Percentiles rank a stretch among this genome's conserved stretches.
phyloP scores from a whole-genome alignment of 2,797 vertebrate species.

The Urocyon cinereoargenteus region DNA sequence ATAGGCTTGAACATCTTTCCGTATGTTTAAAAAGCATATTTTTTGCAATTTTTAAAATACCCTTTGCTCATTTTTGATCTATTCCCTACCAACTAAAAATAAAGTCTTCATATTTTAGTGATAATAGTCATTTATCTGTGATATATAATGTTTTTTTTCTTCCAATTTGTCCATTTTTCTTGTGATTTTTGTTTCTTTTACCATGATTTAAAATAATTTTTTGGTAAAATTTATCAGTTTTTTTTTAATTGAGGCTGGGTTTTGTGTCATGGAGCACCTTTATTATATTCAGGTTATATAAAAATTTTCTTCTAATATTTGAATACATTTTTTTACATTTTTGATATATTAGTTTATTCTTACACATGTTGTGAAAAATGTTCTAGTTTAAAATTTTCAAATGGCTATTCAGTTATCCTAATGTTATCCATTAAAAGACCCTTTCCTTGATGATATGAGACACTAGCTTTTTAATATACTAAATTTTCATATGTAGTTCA shows the following conservation, averaged over 20 bases:
- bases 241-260: neutral
- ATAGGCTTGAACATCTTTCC: neutral
- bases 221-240: neutral
- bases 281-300: neutral
- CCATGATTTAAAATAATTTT: neutral
- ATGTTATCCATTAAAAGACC: neutral
- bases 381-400: neutral
- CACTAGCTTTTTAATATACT: neutral
- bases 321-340: neutral
- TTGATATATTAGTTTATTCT: neutral
- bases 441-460: neutral
- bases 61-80: neutral
- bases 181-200: neutral
- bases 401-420: neutral
- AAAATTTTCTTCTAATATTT: slow-evolving; percentile 1
- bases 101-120: neutral
- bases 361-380: neutral
- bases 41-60: neutral
- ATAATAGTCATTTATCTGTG: neutral
- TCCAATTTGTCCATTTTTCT: neutral
- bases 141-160: neutral
- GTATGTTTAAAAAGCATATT: neutral
- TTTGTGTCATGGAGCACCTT: neutral
- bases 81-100: neutral
- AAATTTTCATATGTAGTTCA: neutral